Evolutionary conservation across 2,888 invertebrate genomes (phyloP), one percentile per base, ranked within the genome.

Genomic region (Mechanitis mazaeus): DNA sequence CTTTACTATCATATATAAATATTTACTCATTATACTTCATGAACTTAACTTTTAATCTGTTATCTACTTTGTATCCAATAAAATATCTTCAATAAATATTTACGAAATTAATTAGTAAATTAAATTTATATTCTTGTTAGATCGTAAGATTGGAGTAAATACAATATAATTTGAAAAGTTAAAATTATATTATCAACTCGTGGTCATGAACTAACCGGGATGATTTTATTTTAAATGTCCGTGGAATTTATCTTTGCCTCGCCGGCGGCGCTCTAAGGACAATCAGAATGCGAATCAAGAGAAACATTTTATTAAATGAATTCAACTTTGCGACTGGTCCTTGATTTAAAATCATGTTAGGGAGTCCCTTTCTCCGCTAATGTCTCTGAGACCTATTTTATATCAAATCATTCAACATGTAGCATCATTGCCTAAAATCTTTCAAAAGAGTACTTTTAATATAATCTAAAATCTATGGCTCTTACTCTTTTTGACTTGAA

Each of bases 271-370:
- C 57, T 60, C 56, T 33, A 28, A 57, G 47, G 59, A 56, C 42
- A 53, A 33, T 54, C 64, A 56, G 57, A 60, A 60, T 45, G 55
- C n/a, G 58, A 61, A 61, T 66, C 61, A 66, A 66, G 1, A 64
- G 66, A 64, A 61, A 64, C 59, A 59, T 64, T 55, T 59, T 46
- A 61, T 61, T 64, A 59, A 61, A 64, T 55, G 57, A 57, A 64
- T 61, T n/a, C 45, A 47, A 56, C 50, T 56, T 56, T 60, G 35
- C 42, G 38, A 53, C 42, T 53, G 38, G 50, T 56, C 53, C 56
- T 56, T 56, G 56, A 56, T 60, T 60, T 56, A 9, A 33, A 53
- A 54, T 56, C 46, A 50, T 61, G 60, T 62, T 61, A 56, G 60
- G 55, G 64, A 57, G 28, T 31, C 9, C 33, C 28, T 45, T 54